phyloP scores from a whole-genome alignment of 2,797 vertebrate genomes.

The Smutsia gigantea region DNA sequence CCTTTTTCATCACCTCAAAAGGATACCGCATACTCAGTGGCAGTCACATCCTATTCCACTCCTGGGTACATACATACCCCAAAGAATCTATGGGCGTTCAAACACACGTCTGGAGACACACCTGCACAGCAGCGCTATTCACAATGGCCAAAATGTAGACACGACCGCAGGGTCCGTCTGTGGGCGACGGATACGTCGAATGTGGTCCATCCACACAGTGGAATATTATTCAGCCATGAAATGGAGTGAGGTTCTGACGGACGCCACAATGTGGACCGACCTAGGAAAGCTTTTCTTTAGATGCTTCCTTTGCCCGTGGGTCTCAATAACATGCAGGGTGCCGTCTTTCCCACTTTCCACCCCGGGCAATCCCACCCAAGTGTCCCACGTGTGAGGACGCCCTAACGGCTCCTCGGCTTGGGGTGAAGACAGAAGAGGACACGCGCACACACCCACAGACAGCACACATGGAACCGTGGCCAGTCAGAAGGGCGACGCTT shows the following conservation, averaged over 20 bases:
- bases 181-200: no score
- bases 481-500: not conserved
- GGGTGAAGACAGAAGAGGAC: not conserved
- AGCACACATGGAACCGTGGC: not conserved
- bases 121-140: accelerated
- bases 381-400: not conserved
- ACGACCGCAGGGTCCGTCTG: no score
- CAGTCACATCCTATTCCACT: accelerated
- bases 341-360: not conserved
- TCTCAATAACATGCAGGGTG: no score
- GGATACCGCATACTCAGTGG: accelerated
- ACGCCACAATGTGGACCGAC: accelerated
- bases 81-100: not conserved
- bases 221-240: not conserved
- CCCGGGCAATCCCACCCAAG: accelerated
- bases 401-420: no score
- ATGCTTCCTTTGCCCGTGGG: not conserved
- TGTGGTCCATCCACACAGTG: no score
- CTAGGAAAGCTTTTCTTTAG: not conserved
- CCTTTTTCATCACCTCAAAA: accelerated
- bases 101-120: accelerated
- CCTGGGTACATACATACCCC: accelerated
- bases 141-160: accelerated
- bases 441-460: not conserved
- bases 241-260: not conserved